Conservation (phyloP, 1,140 invertebrate species). For the Helicoverpa zea region DNA sequence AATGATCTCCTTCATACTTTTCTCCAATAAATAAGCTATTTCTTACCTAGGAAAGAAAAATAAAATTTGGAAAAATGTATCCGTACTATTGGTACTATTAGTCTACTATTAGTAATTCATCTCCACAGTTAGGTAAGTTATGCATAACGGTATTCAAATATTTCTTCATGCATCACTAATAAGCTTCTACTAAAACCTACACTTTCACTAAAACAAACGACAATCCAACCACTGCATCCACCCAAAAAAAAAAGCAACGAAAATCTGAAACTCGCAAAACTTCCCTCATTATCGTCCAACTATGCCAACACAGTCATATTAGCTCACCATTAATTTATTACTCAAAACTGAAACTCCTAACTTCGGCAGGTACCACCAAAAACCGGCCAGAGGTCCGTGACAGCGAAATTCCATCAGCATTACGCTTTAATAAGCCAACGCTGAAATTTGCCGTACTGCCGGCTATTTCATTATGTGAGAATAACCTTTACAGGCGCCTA, state of each 20-base stretch:
- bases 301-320: slow-evolving; percentile 19
- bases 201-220: too few species aligned
- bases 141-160: too few species aligned
- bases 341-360: slow-evolving; percentile 20
- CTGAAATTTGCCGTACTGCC: slow-evolving; percentile 68
- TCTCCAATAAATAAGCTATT: too few species aligned
- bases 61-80: too few species aligned
- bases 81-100: too few species aligned
- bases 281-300: not conserved
- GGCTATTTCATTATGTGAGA: slow-evolving; percentile 71
- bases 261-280: not conserved
- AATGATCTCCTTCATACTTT: too few species aligned
- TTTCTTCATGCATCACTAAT: too few species aligned
- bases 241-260: not conserved
- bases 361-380: slow-evolving; percentile 49
- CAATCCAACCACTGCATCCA: not conserved
- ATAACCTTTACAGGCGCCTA: slow-evolving; percentile 56
- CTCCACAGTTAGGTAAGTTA: too few species aligned
- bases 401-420: slow-evolving; percentile 80
- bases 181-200: too few species aligned
- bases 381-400: slow-evolving; percentile 60
- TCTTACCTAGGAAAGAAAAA: too few species aligned
- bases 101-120: too few species aligned
- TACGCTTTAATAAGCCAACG: slow-evolving; percentile 76
- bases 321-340: slow-evolving; percentile 33